Base-by-base conservation (phyloP, 1,140 invertebrate species). In the Panulirus ornatus region DNA sequence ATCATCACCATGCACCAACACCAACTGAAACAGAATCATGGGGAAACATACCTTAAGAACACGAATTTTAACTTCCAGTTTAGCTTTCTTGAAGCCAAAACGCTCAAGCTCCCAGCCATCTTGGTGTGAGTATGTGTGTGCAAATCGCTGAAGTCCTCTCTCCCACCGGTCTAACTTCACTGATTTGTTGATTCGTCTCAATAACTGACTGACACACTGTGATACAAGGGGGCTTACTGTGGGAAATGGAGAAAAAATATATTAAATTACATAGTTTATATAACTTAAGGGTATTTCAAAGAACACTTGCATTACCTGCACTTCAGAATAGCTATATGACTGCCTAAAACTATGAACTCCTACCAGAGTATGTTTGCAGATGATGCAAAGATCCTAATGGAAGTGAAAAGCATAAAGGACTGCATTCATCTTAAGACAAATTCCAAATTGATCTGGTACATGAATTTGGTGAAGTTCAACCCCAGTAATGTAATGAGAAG, bases 61-160 rank as follows among this genome's bases (percentile, higher is more conserved):
- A 91, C 96, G 95, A 90, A 99, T 95, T 95, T 99, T 99, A 8
- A 98, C 96, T 93, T 96, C 95, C 66, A 98, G 94, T 92, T 97
- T 97, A 91, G 97, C 96, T 94, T 98, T 98, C 93, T 97, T 98
- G 94, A 99, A 99, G 54, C 98, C 98, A 95, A 98, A 98, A 91
- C 97, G 95, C 94, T 99, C 98, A 73, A 99, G 95, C 95, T 99
- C 98, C 98, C 98, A 99, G 87, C 97, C 98, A 95, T 99, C 98
- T 93, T 98, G 96, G 91, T 96, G 96, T 70, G 96, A 97, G 93
- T 97, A 98, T 54, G 96, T 96, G 93, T 98, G 96, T 94, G 97
- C 98, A 94, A 99, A 98, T 94, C 98, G 98, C 76, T 97, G 96
- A 87, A 99, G 93, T 86, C 96, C 96, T 93, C 95, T 96, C 94